Evolutionary conservation across 2,888 invertebrate genomes (phyloP), one percentile per base, ranked within the genome.

Genomic region (Polietes domitor): DNA sequence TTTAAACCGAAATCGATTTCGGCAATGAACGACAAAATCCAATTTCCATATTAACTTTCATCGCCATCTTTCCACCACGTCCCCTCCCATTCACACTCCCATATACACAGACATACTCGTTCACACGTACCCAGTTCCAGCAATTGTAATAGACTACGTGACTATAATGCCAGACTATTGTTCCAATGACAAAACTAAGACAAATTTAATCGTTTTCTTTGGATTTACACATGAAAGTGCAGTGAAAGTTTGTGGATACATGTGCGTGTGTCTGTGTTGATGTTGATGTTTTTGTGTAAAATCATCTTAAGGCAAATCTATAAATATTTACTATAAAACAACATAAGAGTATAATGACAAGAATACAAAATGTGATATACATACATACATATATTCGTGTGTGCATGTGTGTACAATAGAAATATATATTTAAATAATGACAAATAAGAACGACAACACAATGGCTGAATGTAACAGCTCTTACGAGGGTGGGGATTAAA

Each of bases 141-240:
- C 80, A 83, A 71, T 83, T 83, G 83, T 83, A 83, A 83, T 83
- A 80, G 70, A 80, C 70, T 83, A 83, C 83, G 83, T 83, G 83
- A 83, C 77, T 50, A 70, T 74, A 80, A 71, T 80, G 55, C 24
- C 43, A 61, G 12, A 73, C 19, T 55, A 63, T 77, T 77, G 43
- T 73, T 73, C 7, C 63, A 78, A 10, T 70, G 10, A 58, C 2
- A 72, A 5, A 41, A 41, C 53, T 6, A 24, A 50, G 10, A 41
- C 21, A 21, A 21, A 26, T 41, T 58, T 58, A 58, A 58, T 58
- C 58, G 58, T 47, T 47, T 47, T 47, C 47, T 47, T 47, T 47
- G 47, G 1, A 15, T 47, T 47, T n/a, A n/a, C 6, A 4, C 1
- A n/a, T 1, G 47, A 2, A n/a, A 47, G 47, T 47, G 47, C n/a